Percentiles rank a stretch among this genome's conserved stretches.
These are phyloP conservation scores for Spatulosminthurus flaviceps DNA, from an alignment of 2,888 invertebrate genomes.

Conservation along the genomic window DNA sequence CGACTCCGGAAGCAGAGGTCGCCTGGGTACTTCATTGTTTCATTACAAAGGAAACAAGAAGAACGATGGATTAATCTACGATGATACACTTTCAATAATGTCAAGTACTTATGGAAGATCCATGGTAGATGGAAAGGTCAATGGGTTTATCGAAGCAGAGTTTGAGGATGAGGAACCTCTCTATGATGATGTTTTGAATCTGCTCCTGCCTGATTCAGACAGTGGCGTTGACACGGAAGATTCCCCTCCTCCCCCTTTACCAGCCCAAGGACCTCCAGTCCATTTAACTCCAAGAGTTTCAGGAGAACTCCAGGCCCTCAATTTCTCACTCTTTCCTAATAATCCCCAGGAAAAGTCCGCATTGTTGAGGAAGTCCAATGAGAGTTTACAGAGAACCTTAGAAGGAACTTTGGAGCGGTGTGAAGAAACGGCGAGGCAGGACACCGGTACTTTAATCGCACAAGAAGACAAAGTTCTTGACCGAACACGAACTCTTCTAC, in stretches of 20 bases:
- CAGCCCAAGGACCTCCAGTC: slow-evolving; percentile 60
- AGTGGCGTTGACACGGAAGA: slow-evolving; percentile 59
- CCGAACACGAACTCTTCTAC: slow-evolving; percentile 57
- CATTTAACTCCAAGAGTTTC: slow-evolving; percentile 55
- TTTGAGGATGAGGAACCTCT: slow-evolving; percentile 53
- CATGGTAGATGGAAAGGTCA: slow-evolving; percentile 12
- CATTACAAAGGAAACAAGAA: slow-evolving; percentile 4
- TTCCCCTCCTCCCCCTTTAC: slow-evolving; percentile 62
- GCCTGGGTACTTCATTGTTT: neutral
- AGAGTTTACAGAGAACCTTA: neutral
- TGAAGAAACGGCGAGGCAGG: too few species aligned
- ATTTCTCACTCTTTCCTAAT: slow-evolving; percentile 51
- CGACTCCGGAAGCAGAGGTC: slow-evolving; percentile 48
- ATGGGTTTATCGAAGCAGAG: slow-evolving; percentile 18
- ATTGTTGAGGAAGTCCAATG: neutral
- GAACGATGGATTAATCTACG: slow-evolving; percentile 56
- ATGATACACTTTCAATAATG: slow-evolving; percentile 60
- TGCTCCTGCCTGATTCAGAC: slow-evolving; percentile 51
- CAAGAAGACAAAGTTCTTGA: slow-evolving; percentile 54
- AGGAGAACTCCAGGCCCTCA: slow-evolving; percentile 58
- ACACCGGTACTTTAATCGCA: neutral
- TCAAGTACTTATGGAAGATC: slow-evolving; percentile 48
- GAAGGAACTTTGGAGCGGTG: neutral
- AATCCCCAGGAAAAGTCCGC: neutral
- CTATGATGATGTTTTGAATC: slow-evolving; percentile 62